These are phyloP conservation scores for Pomacea maculata DNA, from an alignment of 1,140 invertebrate genomes.

Conservation along the genomic window DNA sequence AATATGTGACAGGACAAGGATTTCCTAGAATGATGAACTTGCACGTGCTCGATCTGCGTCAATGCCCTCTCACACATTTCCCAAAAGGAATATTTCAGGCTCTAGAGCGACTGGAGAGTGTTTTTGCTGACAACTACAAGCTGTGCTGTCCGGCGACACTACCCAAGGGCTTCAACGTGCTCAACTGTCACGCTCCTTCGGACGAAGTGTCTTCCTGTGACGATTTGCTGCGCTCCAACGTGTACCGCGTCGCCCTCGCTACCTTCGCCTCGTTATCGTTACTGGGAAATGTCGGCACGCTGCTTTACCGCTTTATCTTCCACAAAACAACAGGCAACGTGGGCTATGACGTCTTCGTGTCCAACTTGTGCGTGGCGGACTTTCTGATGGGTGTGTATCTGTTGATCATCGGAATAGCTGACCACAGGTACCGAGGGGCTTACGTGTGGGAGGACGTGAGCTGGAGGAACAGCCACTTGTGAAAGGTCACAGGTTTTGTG, in stretches of 20 bases:
- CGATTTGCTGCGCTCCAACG: conserved; percentile 27
- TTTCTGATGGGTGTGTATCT: conserved; percentile 56
- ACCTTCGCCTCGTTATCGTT: conserved; percentile 29
- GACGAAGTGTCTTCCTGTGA: conserved; percentile 40
- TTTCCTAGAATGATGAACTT: not conserved
- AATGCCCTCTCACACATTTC: not conserved
- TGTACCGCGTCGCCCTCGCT: conserved; percentile 25
- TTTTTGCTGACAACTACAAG: conserved; percentile 13
- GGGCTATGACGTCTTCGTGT: conserved; percentile 34
- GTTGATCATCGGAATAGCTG: conserved; percentile 48
- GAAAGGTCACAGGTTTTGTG: conserved; percentile 46
- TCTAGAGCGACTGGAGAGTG: not conserved
- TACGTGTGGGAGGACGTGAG: conserved; percentile 39
- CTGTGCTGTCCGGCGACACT: conserved; percentile 33
- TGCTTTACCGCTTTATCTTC: conserved; percentile 22
- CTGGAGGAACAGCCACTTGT: conserved; percentile 42
- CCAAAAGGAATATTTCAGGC: not conserved
- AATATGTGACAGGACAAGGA: not conserved
- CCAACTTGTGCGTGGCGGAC: conserved; percentile 46
- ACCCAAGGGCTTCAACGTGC: not conserved
- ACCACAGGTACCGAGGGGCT: conserved; percentile 40
- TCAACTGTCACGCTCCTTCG: conserved; percentile 32
- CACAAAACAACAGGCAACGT: conserved; percentile 22
- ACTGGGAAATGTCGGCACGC: conserved; percentile 35
- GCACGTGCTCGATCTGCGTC: not conserved